Conservation (phyloP, 2,113 vertebrate genomes). For the Periophthalmus modestus region DNA sequence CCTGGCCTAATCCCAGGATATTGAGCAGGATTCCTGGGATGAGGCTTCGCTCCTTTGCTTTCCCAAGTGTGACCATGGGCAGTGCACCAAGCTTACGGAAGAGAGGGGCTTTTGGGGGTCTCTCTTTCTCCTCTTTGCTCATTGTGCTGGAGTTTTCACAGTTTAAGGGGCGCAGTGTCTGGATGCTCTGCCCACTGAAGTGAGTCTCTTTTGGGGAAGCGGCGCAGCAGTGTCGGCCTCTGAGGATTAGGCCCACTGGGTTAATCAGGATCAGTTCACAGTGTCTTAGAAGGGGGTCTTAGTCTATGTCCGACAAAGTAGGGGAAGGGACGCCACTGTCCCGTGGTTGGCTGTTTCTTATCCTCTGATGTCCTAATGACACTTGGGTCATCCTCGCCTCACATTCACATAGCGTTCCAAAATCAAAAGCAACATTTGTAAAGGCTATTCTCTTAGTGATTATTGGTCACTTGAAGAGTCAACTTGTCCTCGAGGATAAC, state of each 20-base stretch:
- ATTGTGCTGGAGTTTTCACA: constrained; percentile 81
- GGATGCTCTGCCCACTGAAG: constrained; percentile 77
- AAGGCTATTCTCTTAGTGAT: background rate
- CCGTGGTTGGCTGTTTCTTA: constrained; percentile 47
- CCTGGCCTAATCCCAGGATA: constrained; percentile 80
- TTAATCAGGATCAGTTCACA: constrained; percentile 81
- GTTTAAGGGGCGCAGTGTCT: constrained; percentile 77
- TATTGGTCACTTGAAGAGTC: background rate
- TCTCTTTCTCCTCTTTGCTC: constrained; percentile 60
- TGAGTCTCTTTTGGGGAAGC: constrained; percentile 67
- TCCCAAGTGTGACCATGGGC: constrained; percentile 77
- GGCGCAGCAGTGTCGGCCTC: constrained; percentile 51
- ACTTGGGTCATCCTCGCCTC: constrained; percentile 35
- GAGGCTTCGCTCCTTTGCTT: constrained; percentile 79
- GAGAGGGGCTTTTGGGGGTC: constrained; percentile 57
- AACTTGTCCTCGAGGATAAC: background rate
- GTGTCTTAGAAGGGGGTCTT: constrained; percentile 73
- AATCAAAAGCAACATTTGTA: background rate
- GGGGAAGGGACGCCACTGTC: constrained; percentile 68
- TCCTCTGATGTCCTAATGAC: constrained; percentile 44
- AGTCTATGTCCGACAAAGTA: constrained; percentile 68
- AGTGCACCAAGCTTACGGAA: constrained; percentile 34
- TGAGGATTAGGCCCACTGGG: constrained; percentile 78
- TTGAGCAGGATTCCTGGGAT: constrained; percentile 81
- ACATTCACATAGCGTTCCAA: constrained; percentile 21